Percentiles rank a stretch among this genome's conserved stretches.
phyloP scores from a whole-genome alignment of 1,140 invertebrate species.

The Drosophila bipectinata region DNA sequence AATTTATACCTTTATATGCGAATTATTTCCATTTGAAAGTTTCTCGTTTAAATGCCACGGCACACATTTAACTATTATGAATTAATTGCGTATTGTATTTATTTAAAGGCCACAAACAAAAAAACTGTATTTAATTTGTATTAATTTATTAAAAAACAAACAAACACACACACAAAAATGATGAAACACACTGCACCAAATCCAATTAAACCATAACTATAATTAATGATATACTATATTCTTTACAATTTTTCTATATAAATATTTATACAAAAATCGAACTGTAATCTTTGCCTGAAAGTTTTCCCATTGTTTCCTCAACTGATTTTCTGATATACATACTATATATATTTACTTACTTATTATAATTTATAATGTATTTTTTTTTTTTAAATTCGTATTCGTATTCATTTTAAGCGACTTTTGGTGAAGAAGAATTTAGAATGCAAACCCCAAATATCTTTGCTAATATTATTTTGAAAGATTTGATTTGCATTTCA shows the following conservation, averaged over 20 bases:
- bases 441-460: constrained; percentile 22
- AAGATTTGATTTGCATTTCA: constrained; percentile 69
- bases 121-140: constrained; percentile 77
- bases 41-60: constrained; percentile 4
- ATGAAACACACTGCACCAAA: constrained; percentile 56
- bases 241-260: not conserved
- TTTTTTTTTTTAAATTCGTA: constrained; percentile 19
- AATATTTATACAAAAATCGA: not conserved
- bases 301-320: constrained; percentile 9
- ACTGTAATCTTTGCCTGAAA: constrained; percentile 24
- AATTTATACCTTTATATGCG: constrained; percentile 17
- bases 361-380: constrained; percentile 16
- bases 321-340: constrained; percentile 2
- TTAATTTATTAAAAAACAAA: constrained; percentile 67
- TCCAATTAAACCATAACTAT: constrained; percentile 45
- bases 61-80: constrained; percentile 15
- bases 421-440: constrained; percentile 46
- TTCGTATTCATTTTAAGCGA: constrained; percentile 15
- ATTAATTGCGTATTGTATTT: constrained; percentile 60
- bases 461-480: constrained; percentile 22
- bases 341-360: not conserved
- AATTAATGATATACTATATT: constrained; percentile 13
- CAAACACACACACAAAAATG: not conserved
- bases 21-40: not conserved
- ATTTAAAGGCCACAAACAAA: constrained; percentile 59